These are phyloP conservation scores for Babyrousa celebensis DNA, from an alignment of 2,797 vertebrate species.

Conservation along the genomic window DNA sequence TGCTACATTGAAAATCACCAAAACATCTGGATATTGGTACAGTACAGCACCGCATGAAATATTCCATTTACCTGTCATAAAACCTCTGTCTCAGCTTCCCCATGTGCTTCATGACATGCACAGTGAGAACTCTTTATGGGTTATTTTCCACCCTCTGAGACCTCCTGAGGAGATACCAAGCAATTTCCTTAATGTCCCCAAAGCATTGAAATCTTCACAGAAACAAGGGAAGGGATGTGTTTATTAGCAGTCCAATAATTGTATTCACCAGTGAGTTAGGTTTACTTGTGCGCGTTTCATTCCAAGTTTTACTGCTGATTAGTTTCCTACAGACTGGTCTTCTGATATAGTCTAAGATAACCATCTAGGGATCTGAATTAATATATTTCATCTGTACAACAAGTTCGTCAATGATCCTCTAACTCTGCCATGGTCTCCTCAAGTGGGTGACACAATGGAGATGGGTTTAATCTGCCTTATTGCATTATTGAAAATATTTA, in stretches of 20 bases:
- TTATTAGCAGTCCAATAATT: not conserved
- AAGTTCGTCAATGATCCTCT: no score
- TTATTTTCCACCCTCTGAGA: not conserved
- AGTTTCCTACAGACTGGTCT: rapidly evolving
- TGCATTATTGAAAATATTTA: not conserved
- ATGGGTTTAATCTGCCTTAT: not conserved
- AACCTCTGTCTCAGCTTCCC: not conserved
- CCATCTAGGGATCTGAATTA: not conserved
- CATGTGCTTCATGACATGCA: not conserved
- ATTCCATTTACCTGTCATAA: not conserved
- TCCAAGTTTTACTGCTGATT: not conserved
- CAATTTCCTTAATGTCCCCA: not conserved
- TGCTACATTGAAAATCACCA: not conserved
- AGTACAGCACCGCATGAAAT: not conserved
- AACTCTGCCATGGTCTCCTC: not conserved
- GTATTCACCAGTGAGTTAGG: not conserved
- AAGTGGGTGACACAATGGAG: no score
- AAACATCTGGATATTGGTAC: not conserved
- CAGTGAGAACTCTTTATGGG: not conserved
- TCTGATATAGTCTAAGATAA: not conserved
- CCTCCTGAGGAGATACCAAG: not conserved
- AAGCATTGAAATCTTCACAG: not conserved
- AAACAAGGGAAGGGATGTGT: no score
- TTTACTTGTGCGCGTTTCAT: not conserved
- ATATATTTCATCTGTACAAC: not conserved